Evolutionary conservation across 2,797 vertebrate genomes (phyloP).

Genomic region (Anolis apletophallus): DNA sequence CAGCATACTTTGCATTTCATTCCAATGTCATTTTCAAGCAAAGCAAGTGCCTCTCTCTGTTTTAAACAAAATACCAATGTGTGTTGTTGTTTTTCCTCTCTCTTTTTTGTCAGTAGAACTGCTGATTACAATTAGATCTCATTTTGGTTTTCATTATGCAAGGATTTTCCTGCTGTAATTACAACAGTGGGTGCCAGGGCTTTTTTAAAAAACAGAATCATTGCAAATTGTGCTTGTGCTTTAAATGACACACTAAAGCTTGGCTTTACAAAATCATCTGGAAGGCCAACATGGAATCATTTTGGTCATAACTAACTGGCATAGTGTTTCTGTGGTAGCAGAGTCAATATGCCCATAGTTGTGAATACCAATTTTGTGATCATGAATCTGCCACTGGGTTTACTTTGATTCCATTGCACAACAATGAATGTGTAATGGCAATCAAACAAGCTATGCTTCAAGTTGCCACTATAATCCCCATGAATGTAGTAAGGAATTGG

Average conservation of each 20-base stretch:
- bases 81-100: not conserved
- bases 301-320: not conserved
- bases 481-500: no score
- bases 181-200: slow-evolving; percentile 39
- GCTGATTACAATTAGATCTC: slow-evolving; percentile 67
- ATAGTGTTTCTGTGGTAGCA: no score
- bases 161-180: slow-evolving; percentile 65
- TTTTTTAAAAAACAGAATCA: slow-evolving; percentile 40
- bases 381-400: no score
- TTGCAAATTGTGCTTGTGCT: not conserved
- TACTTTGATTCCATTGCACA: no score
- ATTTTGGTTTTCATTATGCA: slow-evolving; percentile 59
- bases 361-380: no score
- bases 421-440: no score
- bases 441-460: no score
- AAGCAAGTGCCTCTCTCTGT: slow-evolving; percentile 46
- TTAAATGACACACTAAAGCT: slow-evolving; percentile 60
- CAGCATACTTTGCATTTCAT: slow-evolving; percentile 69
- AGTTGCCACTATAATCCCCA: no score
- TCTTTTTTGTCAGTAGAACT: not conserved
- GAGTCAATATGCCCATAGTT: no score
- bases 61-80: slow-evolving; percentile 51
- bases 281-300: not conserved
- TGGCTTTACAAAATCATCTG: slow-evolving; percentile 5
- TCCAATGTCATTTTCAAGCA: slow-evolving; percentile 61